Evolutionary conservation across 1,140 invertebrate genomes (phyloP).

Genomic region (Brachionus sp.): DNA sequence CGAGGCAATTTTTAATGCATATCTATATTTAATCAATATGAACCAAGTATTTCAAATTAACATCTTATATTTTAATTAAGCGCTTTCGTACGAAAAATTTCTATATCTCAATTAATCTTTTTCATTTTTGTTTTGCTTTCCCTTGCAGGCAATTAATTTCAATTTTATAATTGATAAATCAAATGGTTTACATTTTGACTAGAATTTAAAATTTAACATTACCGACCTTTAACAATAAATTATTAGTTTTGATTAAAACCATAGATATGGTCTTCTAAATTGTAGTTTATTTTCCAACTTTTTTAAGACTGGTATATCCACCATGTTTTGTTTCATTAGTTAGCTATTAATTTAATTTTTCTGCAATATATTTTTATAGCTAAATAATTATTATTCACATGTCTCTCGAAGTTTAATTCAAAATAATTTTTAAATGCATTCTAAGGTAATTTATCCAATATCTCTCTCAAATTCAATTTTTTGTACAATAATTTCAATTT

Average conservation of each 20-base stretch:
- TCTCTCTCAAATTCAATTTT: no score
- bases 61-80: not conserved
- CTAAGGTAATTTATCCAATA: no score
- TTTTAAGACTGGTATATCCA: not conserved
- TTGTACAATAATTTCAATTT: no score
- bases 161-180: not conserved
- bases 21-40: not conserved
- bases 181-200: conserved; percentile 3
- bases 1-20: not conserved
- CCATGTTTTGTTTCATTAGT: no score
- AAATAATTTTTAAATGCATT: no score
- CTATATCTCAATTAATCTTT: conserved; percentile 10
- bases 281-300: not conserved
- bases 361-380: no score
- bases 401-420: no score
- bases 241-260: not conserved
- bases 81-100: not conserved
- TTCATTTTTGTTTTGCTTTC: not conserved
- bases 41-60: conserved; percentile 4
- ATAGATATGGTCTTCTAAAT: not conserved
- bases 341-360: no score
- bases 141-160: not conserved
- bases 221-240: not conserved
- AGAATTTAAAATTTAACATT: not conserved
- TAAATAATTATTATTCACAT: no score